Percentiles rank a stretch among this genome's conserved stretches.
phyloP scores from a whole-genome alignment of 1,140 invertebrate genomes.

The Seison nebaliae region DNA sequence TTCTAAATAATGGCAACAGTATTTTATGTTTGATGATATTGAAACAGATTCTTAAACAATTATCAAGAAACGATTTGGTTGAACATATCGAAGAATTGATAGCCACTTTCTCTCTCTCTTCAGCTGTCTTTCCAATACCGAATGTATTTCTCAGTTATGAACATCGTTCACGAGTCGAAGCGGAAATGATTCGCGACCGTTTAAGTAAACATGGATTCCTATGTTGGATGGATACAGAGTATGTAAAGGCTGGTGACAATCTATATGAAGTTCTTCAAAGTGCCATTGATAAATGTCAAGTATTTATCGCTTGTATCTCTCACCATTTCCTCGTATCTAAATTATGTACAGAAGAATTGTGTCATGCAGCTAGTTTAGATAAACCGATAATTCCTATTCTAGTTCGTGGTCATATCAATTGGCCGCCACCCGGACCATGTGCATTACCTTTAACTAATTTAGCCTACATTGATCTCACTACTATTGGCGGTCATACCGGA shows the following conservation, averaged over 20 bases:
- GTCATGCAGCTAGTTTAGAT: constrained; percentile 26
- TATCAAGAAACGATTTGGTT: too few relatives aligned
- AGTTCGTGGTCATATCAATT: constrained; percentile 21
- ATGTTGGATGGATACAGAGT: constrained; percentile 32
- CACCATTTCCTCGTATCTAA: constrained; percentile 29
- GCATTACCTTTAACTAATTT: constrained; percentile 28
- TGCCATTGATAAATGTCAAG: constrained; percentile 23
- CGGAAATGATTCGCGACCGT: constrained; percentile 19
- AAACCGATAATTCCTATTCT: constrained; percentile 31
- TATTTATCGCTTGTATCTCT: constrained; percentile 26
- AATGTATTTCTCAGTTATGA: constrained; percentile 32
- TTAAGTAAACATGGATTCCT: constrained; percentile 26
- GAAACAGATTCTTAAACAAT: too few relatives aligned
- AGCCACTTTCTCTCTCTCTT: too few relatives aligned
- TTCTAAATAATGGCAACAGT: too few relatives aligned
- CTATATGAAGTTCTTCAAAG: constrained; percentile 28
- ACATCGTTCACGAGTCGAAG: constrained; percentile 28
- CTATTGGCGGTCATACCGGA: constrained; percentile 31
- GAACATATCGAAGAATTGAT: too few relatives aligned
- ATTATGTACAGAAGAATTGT: constrained; percentile 27
- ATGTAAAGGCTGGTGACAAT: constrained; percentile 29
- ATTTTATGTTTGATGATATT: too few relatives aligned
- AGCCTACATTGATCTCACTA: constrained; percentile 27
- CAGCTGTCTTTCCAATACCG: too few relatives aligned
- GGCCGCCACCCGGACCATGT: constrained; percentile 31